Conservation (phyloP, 2,888 invertebrate species). For the Liodrosophila aerea region DNA sequence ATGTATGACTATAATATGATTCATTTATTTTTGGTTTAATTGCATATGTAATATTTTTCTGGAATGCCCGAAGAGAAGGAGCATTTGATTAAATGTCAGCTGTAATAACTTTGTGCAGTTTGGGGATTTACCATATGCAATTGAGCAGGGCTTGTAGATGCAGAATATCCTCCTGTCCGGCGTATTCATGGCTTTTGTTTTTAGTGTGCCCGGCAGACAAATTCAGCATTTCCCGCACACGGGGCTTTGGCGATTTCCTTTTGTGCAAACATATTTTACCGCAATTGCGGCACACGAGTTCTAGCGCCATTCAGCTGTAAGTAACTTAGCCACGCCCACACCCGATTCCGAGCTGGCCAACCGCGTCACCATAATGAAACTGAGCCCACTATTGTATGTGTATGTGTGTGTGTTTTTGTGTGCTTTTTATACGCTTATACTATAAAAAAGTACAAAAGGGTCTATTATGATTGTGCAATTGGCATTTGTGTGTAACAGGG, state of each 20-base stretch:
- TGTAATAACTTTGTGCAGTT: conserved; percentile 1
- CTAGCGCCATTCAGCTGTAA: conserved; percentile 67
- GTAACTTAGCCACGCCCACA: conserved; percentile 50
- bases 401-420: conserved; percentile 54
- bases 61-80: neutral
- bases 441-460: no score
- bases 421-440: no score
- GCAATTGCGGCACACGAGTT: conserved; percentile 70
- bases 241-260: conserved; percentile 77
- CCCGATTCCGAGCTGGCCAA: conserved; percentile 7
- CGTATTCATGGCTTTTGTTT: conserved; percentile 44
- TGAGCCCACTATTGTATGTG: conserved; percentile 35
- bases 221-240: conserved; percentile 74
- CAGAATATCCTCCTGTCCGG: conserved; percentile 4
- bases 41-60: no score
- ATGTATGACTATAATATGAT: no score
- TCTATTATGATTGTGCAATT: no score
- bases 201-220: conserved; percentile 65
- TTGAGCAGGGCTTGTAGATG: conserved; percentile 21
- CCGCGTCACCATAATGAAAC: conserved; percentile 42
- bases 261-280: conserved; percentile 77
- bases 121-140: neutral
- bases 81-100: neutral
- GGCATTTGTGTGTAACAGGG: no score
- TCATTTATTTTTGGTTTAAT: no score